phyloP scores from a whole-genome alignment of 2,888 invertebrate species.

The Trachelus stipa region DNA sequence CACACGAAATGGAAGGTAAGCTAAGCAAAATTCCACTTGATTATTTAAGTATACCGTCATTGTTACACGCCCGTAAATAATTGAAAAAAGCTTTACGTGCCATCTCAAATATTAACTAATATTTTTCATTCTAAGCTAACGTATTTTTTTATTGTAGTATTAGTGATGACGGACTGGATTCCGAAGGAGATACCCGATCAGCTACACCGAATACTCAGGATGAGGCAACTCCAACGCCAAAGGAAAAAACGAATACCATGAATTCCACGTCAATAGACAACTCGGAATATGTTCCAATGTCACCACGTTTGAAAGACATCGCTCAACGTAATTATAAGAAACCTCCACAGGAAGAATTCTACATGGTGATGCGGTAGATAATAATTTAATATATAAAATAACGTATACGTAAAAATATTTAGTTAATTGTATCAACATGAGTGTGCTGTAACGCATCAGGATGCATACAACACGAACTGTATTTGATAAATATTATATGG shows the following conservation, averaged over 20 bases:
- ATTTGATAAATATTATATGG: too few relatives aligned
- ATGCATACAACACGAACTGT: too few relatives aligned
- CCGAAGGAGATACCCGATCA: constrained; percentile 53
- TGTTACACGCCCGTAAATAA: too few relatives aligned
- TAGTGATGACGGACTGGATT: constrained; percentile 54
- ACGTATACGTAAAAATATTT: too few relatives aligned
- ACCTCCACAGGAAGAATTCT: constrained; percentile 51
- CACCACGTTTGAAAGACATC: constrained; percentile 55
- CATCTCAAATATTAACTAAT: constrained; percentile 1
- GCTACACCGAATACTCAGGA: constrained; percentile 49
- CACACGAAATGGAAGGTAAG: constrained; percentile 45
- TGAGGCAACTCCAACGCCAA: constrained; percentile 47
- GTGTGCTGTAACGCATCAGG: too few relatives aligned
- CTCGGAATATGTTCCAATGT: constrained; percentile 62
- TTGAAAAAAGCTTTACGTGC: too few relatives aligned
- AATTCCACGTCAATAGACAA: constrained; percentile 38
- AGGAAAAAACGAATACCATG: constrained; percentile 34
- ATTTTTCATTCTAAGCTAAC: background rate
- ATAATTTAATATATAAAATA: too few relatives aligned
- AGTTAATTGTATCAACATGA: too few relatives aligned
- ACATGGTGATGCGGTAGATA: constrained; percentile 59
- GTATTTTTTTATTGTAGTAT: constrained; percentile 30
- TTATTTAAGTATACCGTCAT: too few relatives aligned
- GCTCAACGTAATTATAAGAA: constrained; percentile 38
- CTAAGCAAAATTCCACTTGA: background rate